These are phyloP conservation scores for Nesoenas mayeri DNA, from an alignment of 2,113 vertebrate species.

Conservation along the genomic window DNA sequence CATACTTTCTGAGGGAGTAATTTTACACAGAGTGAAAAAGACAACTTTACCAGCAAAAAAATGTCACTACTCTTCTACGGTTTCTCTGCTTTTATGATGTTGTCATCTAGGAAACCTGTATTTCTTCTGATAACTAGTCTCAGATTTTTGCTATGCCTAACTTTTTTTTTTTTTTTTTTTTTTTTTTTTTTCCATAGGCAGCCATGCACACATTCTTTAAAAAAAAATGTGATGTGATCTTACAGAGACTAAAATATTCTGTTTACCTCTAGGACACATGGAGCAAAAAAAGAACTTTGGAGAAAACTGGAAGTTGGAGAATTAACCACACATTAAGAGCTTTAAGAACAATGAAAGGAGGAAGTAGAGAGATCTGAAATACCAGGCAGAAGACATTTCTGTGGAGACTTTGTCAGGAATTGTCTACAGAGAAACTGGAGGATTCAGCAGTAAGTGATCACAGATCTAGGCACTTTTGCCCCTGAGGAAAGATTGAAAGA, in stretches of 20 bases:
- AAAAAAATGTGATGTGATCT: not conserved
- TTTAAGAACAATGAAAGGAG: not conserved
- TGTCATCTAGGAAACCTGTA: not conserved
- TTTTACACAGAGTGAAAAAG: not conserved
- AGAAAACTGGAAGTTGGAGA: not conserved
- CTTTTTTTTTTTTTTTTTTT: not conserved
- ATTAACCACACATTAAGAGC: not conserved
- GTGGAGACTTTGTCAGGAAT: not conserved
- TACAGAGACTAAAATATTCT: not conserved
- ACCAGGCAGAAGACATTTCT: not conserved
- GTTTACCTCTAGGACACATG: not conserved
- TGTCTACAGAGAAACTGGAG: not conserved
- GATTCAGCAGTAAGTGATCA: not conserved
- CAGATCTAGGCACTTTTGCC: not conserved
- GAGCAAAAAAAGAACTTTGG: not conserved
- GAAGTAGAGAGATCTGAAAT: not conserved
- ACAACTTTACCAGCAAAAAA: not conserved
- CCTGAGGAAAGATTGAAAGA: not conserved
- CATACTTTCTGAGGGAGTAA: not conserved
- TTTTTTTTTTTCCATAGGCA: not conserved
- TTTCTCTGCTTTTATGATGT: not conserved
- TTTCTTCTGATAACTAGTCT: not conserved
- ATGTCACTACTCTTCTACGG: not conserved
- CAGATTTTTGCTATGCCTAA: not conserved
- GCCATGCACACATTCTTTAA: not conserved